Evolutionary conservation across 1,140 invertebrate genomes (phyloP).

Genomic region (Leptopilina clavipes): DNA sequence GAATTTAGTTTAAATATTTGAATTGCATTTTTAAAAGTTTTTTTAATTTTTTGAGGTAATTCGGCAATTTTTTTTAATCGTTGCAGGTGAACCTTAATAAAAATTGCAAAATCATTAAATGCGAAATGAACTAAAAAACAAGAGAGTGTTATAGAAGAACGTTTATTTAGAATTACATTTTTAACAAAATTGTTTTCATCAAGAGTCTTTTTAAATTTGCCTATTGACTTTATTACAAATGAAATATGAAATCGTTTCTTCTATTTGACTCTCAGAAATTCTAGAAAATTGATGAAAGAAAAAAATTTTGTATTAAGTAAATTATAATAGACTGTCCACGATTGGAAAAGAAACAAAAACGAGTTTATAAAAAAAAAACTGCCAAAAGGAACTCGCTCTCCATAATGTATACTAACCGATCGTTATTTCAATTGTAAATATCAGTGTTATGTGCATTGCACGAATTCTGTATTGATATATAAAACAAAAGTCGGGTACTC

Average conservation of each 20-base stretch:
- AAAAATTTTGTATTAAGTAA: neutral
- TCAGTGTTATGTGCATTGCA: constrained; percentile 26
- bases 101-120: too few species aligned
- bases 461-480: constrained; percentile 13
- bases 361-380: neutral
- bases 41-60: too few species aligned
- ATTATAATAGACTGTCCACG: constrained; percentile 21
- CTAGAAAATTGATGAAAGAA: neutral
- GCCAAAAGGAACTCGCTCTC: constrained; percentile 16
- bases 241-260: neutral
- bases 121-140: neutral
- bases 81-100: too few species aligned
- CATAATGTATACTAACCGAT: constrained; percentile 9
- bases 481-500: neutral
- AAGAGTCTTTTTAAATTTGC: neutral
- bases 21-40: too few species aligned
- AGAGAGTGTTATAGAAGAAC: neutral
- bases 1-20: too few species aligned
- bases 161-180: neutral
- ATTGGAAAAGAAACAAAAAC: neutral
- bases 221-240: neutral
- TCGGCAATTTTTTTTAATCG: too few species aligned
- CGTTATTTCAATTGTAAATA: constrained; percentile 34
- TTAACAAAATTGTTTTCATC: neutral
- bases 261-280: constrained; percentile 15